Conservation (phyloP, 2,797 vertebrate species). For the Argya squamiceps region DNA sequence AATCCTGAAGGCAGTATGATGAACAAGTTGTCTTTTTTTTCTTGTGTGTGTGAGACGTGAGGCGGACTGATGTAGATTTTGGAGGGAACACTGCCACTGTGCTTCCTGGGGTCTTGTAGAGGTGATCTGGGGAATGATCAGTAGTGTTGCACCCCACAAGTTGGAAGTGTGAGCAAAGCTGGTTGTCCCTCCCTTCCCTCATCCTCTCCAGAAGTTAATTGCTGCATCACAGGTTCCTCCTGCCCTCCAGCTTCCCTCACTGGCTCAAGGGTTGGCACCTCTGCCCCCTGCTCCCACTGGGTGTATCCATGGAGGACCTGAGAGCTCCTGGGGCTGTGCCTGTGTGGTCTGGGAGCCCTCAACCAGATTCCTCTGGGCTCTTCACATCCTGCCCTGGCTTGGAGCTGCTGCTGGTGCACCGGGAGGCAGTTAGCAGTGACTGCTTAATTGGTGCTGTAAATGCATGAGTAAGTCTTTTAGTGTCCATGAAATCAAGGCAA, state of each 20-base stretch:
- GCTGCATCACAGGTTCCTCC: rapidly evolving
- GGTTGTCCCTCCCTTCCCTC: background rate
- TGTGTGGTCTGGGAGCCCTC: background rate
- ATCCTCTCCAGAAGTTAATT: background rate
- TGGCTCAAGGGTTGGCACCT: background rate
- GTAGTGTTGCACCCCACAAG: background rate
- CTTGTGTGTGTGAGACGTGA: rapidly evolving
- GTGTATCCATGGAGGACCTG: rapidly evolving
- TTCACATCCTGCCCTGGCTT: background rate
- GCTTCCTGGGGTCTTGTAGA: background rate
- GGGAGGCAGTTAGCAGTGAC: background rate
- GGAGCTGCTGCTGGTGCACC: background rate
- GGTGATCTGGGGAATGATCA: background rate
- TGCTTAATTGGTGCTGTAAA: conserved; percentile 1
- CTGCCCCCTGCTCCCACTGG: rapidly evolving
- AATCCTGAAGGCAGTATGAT: background rate
- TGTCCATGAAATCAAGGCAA: background rate
- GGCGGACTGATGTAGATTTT: background rate
- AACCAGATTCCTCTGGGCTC: background rate
- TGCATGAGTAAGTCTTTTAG: background rate
- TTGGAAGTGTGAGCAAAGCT: background rate
- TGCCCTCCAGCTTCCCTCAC: background rate
- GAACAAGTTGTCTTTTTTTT: background rate
- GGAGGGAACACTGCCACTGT: background rate
- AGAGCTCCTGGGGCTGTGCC: background rate